These are phyloP conservation scores for Cottus gobio DNA, from an alignment of 2,113 vertebrate species.

Conservation along the genomic window DNA sequence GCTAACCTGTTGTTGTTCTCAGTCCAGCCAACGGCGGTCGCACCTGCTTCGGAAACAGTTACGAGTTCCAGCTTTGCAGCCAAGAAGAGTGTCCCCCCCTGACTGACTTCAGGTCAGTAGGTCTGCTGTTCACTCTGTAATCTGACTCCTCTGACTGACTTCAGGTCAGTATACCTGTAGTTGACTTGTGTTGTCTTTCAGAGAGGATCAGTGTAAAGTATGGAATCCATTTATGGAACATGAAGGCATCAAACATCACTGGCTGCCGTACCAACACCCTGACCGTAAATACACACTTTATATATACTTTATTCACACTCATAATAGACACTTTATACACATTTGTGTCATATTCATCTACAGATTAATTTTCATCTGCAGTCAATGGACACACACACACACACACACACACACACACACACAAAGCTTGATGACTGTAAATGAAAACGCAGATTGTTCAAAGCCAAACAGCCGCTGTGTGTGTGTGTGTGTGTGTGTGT, in stretches of 20 bases:
- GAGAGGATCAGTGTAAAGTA: slow-evolving; percentile 92
- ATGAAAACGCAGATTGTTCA: too few species aligned
- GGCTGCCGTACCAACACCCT: slow-evolving; percentile 92
- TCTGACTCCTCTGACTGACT: not conserved
- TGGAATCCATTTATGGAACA: slow-evolving; percentile 93
- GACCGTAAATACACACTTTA: slow-evolving; percentile 84
- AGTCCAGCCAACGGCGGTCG: slow-evolving; percentile 95
- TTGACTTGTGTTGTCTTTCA: slow-evolving; percentile 25
- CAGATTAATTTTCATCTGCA: too few species aligned
- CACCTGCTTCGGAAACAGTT: slow-evolving; percentile 91
- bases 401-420: too few species aligned
- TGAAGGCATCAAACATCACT: slow-evolving; percentile 90
- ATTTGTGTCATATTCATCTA: too few species aligned
- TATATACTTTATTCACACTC: slow-evolving; percentile 19
- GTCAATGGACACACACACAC: not conserved
- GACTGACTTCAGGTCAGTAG: slow-evolving; percentile 88
- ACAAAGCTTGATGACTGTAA: too few species aligned
- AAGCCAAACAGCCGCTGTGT: not conserved
- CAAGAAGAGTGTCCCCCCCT: slow-evolving; percentile 87
- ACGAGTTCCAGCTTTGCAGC: slow-evolving; percentile 94
- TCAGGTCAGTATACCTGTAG: not conserved
- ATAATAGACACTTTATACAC: not conserved
- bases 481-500: not conserved
- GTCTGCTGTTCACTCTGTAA: not conserved
- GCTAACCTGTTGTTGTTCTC: slow-evolving; percentile 36